Evolutionary conservation across 2,113 vertebrate genomes (phyloP).

Genomic region (Ammospiza caudacuta): DNA sequence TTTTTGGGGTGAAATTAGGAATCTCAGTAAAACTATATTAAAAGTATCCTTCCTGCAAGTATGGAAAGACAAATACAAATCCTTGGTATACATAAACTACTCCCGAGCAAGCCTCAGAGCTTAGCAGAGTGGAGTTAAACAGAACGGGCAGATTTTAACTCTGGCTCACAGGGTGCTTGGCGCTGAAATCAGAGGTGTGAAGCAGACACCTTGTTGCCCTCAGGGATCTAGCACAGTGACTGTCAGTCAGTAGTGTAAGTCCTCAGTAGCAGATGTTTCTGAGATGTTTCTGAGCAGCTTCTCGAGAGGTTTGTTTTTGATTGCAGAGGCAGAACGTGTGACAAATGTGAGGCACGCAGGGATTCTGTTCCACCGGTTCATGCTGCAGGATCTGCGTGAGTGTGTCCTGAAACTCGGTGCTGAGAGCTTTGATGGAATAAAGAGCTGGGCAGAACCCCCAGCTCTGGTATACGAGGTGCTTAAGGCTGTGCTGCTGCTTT

Average conservation of each 20-base stretch:
- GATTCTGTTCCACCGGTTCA: conserved; percentile 73
- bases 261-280: background rate
- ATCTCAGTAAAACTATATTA: background rate
- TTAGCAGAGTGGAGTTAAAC: background rate
- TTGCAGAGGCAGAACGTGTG: conserved; percentile 70
- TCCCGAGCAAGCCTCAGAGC: background rate
- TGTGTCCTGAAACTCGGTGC: conserved; percentile 47
- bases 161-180: background rate
- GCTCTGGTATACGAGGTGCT: conserved; percentile 44
- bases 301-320: background rate
- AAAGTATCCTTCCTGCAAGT: background rate
- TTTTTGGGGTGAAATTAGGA: background rate
- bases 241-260: background rate
- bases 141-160: background rate
- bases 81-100: background rate
- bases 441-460: conserved; percentile 1
- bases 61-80: background rate
- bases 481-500: conserved; percentile 69
- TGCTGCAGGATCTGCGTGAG: conserved; percentile 77
- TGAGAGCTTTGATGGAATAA: conserved; percentile 40
- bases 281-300: background rate
- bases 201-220: background rate
- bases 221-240: background rate
- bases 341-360: conserved; percentile 39
- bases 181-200: background rate